Base-by-base conservation (phyloP, 2,113 vertebrate genomes). In the Rhinogobius similis region DNA sequence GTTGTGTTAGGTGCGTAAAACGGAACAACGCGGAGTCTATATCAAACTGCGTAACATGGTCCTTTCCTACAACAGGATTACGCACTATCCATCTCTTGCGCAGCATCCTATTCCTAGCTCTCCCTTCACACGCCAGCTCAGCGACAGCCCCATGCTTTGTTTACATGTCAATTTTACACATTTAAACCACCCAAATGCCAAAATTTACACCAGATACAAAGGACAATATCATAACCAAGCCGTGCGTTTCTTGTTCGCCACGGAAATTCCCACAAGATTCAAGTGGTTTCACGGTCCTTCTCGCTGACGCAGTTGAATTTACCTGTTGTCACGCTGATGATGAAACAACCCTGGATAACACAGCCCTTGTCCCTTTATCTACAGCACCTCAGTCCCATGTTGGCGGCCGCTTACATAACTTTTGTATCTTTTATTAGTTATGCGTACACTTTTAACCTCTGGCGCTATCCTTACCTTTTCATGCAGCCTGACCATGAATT, bases 221-320 rank as follows among this genome's bases (percentile, higher is more conserved):
- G 67, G 23, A 48, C 55, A 27, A 20, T 50, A 67, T 65, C 75
- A 76, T 3, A 32, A 63, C 62, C 39, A 50, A 61, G 32, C 41
- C 29, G 53, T 58, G 7, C 58, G 71, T 61, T 67, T 38, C 39
- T 65, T 67, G 73, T 56, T 75, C 80, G 81, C 81, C 75, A 88
- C 73, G 81, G 82, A 89, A 89, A 91, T 87, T 87, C 88, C 89
- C 73, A 20, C 55, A 39, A 79, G 87, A 86, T 85, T 59, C 67
- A 56, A 76, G 77, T 67, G 77, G 79, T 62, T 86, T 75, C 70
- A 68, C 84, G 76, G 70, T 88, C 69, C 79, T 69, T 76, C 76
- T 62, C 78, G 88, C 90, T 94, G 93, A 94, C 93, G 93, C 93
- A 94, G 88, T 91, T 90, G 74, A 52, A 86, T 91, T 91, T 91